Evolutionary conservation across 2,888 invertebrate genomes (phyloP), one percentile per base, ranked within the genome.

Genomic region (Mythimna vitellina): DNA sequence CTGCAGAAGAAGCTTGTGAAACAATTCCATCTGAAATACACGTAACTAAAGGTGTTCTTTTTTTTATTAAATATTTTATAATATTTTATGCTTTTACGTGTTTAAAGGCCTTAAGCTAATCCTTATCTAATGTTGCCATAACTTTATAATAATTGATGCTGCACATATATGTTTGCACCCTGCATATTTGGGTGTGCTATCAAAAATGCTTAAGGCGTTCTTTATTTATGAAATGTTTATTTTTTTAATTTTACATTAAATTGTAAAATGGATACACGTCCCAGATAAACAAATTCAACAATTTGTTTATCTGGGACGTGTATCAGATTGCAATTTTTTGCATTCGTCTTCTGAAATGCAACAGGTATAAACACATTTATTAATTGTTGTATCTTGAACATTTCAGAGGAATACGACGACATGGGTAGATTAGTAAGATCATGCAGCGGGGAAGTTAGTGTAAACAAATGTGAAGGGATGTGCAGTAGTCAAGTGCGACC

Each of bases 401-500:
- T 92, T 90, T 51, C 94, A 98, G 99, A 99, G 95, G 99, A 99
- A 92, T 99, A 98, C 89, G 98, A 98, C 88, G 98, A 98, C 82
- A 95, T 98, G 87, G 99, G 99, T n/a, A 96, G 98, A 83, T 95
- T 99, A 86, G 96, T 97, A 86, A 96, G 99, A 89, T 98, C 98
- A 20, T 99, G 99, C 90, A 98, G 98, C 90, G 99, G 98, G 0
- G 99, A 98, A 93, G 97, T 99, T 58, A 97, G 97, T 20, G 98
- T 99, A 0, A 99, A 98, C 90, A 99, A 99, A 96, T 99, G 99
- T 90, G 99, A 99, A 93, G 99, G 99, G 35, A 97, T 98, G 81
- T 99, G 99, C 91, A 98, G 97, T 83, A 99, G 99, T 81, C 98
- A 98, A 95, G 98, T 99, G 63, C 98, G 99, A 89, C 99, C 99